These are phyloP conservation scores for Poeciliopsis infans DNA, from an alignment of 2,797 vertebrate genomes.

Conservation along the genomic window DNA sequence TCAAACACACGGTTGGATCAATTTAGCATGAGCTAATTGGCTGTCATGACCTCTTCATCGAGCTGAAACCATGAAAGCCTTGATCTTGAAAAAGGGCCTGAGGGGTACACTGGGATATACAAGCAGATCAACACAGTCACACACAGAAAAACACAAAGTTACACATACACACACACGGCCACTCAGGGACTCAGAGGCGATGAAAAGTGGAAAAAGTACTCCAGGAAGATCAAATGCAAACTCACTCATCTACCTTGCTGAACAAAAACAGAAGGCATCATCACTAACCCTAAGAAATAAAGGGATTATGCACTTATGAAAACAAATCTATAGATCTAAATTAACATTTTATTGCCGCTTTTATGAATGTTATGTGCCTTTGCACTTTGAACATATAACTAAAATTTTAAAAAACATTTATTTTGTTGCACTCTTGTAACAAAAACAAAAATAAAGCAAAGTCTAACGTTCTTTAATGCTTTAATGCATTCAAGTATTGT, in stretches of 20 bases:
- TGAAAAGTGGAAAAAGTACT: constrained; percentile 13
- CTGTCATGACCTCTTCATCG: constrained; percentile 68
- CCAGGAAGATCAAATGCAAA: constrained; percentile 25
- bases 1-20: constrained; percentile 55
- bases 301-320: not conserved
- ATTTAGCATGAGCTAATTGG: constrained; percentile 71
- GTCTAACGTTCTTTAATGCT: too few species aligned
- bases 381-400: not conserved
- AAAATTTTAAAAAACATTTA: not conserved
- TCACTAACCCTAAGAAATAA: not conserved
- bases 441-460: too few species aligned
- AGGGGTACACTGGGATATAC: constrained; percentile 50
- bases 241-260: constrained; percentile 12
- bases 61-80: constrained; percentile 58
- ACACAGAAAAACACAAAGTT: constrained; percentile 3
- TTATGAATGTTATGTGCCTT: not conserved
- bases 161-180: not conserved
- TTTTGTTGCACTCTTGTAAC: not conserved
- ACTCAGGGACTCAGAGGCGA: not conserved
- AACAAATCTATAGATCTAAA: not conserved
- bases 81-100: constrained; percentile 62
- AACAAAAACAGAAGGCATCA: not conserved
- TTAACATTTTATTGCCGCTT: not conserved
- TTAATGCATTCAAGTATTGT: too few species aligned
- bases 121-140: constrained; percentile 37